Conservation (phyloP, 2,113 vertebrate species). For the Ailuropoda melanoleuca region DNA sequence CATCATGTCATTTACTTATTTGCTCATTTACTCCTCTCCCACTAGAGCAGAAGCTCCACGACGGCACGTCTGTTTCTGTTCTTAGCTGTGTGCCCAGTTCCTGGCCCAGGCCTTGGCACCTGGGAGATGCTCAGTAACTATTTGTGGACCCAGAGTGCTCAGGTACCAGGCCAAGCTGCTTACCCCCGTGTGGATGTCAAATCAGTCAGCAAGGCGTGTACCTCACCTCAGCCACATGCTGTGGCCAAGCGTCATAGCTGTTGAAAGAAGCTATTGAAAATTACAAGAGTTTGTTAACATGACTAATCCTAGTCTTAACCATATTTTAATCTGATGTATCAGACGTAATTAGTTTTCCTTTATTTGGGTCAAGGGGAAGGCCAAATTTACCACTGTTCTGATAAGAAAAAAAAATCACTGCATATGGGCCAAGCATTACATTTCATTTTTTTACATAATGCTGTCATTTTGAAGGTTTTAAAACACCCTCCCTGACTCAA, state of each 20-base stretch:
- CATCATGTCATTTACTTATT: not conserved
- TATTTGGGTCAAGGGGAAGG: not conserved
- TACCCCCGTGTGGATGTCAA: not conserved
- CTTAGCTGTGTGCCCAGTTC: not conserved
- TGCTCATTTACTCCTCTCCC: not conserved
- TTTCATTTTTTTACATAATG: not conserved
- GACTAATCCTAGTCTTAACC: not conserved
- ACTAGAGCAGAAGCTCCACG: not conserved
- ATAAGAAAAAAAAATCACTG: not conserved
- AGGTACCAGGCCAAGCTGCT: no score
- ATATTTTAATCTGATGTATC: not conserved
- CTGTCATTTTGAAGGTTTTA: not conserved
- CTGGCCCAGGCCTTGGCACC: no score
- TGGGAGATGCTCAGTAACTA: not conserved
- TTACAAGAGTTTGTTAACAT: not conserved
- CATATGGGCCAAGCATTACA: not conserved
- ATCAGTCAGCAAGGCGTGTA: not conserved
- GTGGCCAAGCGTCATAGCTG: not conserved
- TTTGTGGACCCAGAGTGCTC: not conserved
- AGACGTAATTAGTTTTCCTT: not conserved
- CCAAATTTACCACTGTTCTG: not conserved
- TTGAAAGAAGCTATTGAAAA: not conserved
- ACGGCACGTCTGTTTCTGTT: not conserved
- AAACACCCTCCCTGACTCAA: rapidly evolving
- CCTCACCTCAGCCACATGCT: not conserved